Percentiles rank a stretch among this genome's conserved stretches.
Evolutionary conservation across 2,113 vertebrate genomes (phyloP).

Genomic region (Nycticorax nycticorax): DNA sequence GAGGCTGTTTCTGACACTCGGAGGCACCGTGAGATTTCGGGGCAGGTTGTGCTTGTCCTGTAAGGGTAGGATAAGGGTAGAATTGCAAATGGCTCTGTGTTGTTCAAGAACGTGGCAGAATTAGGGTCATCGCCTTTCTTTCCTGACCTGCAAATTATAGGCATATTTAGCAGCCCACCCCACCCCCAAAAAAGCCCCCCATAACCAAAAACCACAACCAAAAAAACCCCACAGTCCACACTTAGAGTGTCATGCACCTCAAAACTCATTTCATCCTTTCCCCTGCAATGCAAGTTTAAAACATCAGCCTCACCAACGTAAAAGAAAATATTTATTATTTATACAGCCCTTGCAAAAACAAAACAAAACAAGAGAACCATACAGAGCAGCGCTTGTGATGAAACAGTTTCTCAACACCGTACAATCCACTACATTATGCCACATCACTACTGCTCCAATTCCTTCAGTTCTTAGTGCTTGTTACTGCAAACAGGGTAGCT

Average conservation of each 20-base stretch:
- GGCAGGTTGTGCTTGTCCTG: not conserved
- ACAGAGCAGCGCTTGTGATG: not conserved
- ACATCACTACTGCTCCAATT: not conserved
- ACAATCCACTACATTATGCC: not conserved
- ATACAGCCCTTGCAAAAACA: not conserved
- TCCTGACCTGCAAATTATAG: not conserved
- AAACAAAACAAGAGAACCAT: not conserved
- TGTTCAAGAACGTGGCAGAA: not conserved
- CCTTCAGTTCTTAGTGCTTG: not conserved
- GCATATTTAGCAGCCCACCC: not conserved
- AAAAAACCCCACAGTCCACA: not conserved
- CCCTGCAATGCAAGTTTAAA: not conserved
- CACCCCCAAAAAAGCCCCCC: not conserved
- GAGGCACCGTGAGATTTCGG: not conserved
- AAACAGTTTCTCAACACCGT: not conserved
- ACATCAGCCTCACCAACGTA: not conserved
- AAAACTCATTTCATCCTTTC: not conserved
- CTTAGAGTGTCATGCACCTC: not conserved
- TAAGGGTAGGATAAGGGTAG: not conserved
- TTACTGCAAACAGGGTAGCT: fast-evolving
- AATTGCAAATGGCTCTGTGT: not conserved
- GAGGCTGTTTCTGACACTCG: not conserved
- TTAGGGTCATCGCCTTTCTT: not conserved
- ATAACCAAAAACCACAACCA: too few species aligned
- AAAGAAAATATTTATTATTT: not conserved